Conservation (phyloP, 1,140 invertebrate genomes). For the Paraescarpia echinospica region DNA sequence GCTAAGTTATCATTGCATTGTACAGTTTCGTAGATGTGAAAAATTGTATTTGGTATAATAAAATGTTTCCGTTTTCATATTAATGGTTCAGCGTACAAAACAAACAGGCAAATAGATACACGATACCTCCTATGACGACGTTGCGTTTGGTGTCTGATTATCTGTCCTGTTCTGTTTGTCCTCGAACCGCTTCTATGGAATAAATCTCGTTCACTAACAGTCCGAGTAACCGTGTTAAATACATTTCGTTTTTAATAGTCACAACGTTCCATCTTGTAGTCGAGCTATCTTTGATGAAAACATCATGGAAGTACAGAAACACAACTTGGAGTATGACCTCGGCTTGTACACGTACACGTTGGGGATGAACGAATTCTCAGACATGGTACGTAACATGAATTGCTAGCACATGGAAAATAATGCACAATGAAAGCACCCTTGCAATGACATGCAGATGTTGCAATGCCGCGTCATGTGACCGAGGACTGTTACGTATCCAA, state of each 20-base stretch:
- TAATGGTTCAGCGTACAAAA: too few relatives aligned
- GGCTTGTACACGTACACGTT: slow-evolving; percentile 33
- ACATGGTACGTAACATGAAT: slow-evolving; percentile 26
- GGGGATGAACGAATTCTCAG: slow-evolving; percentile 36
- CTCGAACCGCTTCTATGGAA: too few relatives aligned
- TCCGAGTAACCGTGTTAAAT: not conserved
- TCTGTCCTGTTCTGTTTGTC: too few relatives aligned
- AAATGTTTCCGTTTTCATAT: too few relatives aligned
- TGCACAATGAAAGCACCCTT: not conserved
- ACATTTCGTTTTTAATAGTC: not conserved
- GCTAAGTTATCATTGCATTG: not conserved
- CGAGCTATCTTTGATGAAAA: not conserved
- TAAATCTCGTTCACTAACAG: too few relatives aligned
- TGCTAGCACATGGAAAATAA: not conserved
- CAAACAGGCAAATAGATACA: too few relatives aligned
- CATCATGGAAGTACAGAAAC: slow-evolving; percentile 11
- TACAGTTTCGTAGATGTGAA: not conserved
- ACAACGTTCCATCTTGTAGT: not conserved
- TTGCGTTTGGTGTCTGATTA: too few relatives aligned
- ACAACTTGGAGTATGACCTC: slow-evolving; percentile 32
- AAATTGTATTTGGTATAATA: not conserved
- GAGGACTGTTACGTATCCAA: not conserved
- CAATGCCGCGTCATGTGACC: not conserved
- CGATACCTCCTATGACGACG: too few relatives aligned
- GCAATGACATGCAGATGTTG: not conserved